Base-by-base conservation (phyloP, 2,113 vertebrate species). In the Ptilorrhoa leucosticta region DNA sequence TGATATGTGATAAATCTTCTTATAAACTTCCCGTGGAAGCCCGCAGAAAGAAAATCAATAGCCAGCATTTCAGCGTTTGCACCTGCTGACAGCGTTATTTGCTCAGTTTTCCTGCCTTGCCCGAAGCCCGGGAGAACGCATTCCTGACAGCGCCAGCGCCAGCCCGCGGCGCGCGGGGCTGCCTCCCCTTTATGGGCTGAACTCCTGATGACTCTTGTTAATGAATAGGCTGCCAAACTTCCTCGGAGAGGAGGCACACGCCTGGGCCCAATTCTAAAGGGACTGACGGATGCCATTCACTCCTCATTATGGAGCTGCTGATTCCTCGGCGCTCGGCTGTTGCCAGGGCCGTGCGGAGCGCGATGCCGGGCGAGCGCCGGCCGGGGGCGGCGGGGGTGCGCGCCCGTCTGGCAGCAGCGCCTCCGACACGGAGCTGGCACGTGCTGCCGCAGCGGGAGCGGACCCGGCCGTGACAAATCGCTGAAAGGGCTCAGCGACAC, bases 371-470 rank as follows among this genome's bases (percentile, higher is more conserved):
- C 66, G 73, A 30, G 39, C 93, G 33, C 95, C 79, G 97, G 97
- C 97, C 98, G 63, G 64, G 84, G 42, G 20, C 35, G 98, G 98
- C 98, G 98, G 97, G 97, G 98, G 97, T 97, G 98, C 98, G 98
- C 96, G 98, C 96, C 97, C 96, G 98, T 98, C 98, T 99, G 99
- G 98, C 97, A 97, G 97, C 98, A 96, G 98, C 98, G 97, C 95
- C 97, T 97, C 91, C 96, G 97, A 98, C 98, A 94, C 97, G 97
- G 98, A 98, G 97, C 98, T 97, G 98, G 99, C 99, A 99, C 99
- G 99, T 99, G 99, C 98, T 98, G 98, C 98, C 99, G 98, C 99
- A 99, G 98, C 98, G 97, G 99, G 99, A 98, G 97, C 98, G 90
- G 98, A 96, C 97, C 96, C 96, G 95, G 98, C 97, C 99, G 98